phyloP scores from a whole-genome alignment of 2,797 vertebrate species.

The Lutjanus argentimaculatus region DNA sequence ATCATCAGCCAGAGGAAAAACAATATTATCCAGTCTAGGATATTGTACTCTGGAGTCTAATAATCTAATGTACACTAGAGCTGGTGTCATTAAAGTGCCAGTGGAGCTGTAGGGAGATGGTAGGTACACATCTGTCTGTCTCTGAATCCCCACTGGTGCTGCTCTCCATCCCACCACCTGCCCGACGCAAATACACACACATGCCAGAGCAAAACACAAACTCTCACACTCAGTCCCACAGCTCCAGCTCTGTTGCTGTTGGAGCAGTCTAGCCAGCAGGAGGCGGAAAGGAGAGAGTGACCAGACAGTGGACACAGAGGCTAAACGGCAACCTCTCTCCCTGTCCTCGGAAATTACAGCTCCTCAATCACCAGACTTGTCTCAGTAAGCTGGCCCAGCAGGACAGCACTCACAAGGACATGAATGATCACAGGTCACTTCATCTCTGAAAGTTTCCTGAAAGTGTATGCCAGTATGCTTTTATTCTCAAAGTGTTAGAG shows the following conservation, averaged over 20 bases:
- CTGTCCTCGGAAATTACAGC: constrained; percentile 79
- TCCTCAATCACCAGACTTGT: constrained; percentile 72
- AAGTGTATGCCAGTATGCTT: constrained; percentile 3
- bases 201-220: constrained; percentile 27
- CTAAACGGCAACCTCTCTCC: constrained; percentile 72
- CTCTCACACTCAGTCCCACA: constrained; percentile 18
- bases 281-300: constrained; percentile 55
- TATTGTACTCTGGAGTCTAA: constrained; percentile 87
- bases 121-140: constrained; percentile 77
- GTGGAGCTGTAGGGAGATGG: constrained; percentile 77
- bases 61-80: constrained; percentile 86
- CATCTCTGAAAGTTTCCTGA: neutral
- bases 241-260: constrained; percentile 29
- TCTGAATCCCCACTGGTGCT: constrained; percentile 59
- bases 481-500: constrained; percentile 57
- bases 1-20: constrained; percentile 87
- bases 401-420: constrained; percentile 74
- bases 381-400: constrained; percentile 75
- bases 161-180: constrained; percentile 43
- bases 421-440: constrained; percentile 78
- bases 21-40: constrained; percentile 87
- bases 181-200: constrained; percentile 46
- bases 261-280: constrained; percentile 71
- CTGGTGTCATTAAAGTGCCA: constrained; percentile 84
- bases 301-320: constrained; percentile 64